Conservation (phyloP, 2,113 vertebrate species). For the Edolisoma coerulescens region DNA sequence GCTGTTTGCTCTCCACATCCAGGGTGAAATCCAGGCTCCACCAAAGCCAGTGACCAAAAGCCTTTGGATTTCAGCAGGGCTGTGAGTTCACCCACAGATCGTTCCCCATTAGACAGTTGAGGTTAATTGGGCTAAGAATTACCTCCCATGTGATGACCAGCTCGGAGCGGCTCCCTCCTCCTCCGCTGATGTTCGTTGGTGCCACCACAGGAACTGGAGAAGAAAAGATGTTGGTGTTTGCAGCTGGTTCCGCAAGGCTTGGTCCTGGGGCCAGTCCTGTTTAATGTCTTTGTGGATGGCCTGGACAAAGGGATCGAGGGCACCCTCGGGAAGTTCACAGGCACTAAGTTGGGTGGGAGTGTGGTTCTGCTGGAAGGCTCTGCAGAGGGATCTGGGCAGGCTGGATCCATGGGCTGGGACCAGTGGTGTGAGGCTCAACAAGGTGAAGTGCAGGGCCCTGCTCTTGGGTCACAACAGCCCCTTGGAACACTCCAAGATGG, state of each 20-base stretch:
- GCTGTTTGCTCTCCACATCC: not conserved
- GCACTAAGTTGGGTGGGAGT: fast-evolving
- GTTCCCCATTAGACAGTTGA: not conserved
- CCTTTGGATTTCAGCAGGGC: not conserved
- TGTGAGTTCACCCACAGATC: not conserved
- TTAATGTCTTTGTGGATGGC: fast-evolving
- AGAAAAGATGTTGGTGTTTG: not conserved
- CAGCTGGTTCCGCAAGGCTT: not conserved
- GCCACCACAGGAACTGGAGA: slow-evolving; percentile 78
- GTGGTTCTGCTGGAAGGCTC: not conserved
- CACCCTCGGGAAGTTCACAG: not conserved
- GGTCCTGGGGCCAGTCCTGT: not conserved
- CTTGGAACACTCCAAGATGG: not conserved
- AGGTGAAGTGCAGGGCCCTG: not conserved
- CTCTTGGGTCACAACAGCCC: not conserved
- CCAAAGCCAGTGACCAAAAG: not conserved
- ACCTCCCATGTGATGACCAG: slow-evolving; percentile 90
- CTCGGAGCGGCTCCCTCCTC: slow-evolving; percentile 83
- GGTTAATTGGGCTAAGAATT: slow-evolving; percentile 43
- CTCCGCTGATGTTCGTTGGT: slow-evolving; percentile 78
- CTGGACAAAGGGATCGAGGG: not conserved
- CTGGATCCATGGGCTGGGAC: not conserved
- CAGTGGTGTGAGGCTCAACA: not conserved
- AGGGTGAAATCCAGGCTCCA: not conserved
- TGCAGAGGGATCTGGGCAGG: not conserved